These are phyloP conservation scores for Psittacara wagleri DNA, from an alignment of 2,113 vertebrate genomes.

Conservation along the genomic window DNA sequence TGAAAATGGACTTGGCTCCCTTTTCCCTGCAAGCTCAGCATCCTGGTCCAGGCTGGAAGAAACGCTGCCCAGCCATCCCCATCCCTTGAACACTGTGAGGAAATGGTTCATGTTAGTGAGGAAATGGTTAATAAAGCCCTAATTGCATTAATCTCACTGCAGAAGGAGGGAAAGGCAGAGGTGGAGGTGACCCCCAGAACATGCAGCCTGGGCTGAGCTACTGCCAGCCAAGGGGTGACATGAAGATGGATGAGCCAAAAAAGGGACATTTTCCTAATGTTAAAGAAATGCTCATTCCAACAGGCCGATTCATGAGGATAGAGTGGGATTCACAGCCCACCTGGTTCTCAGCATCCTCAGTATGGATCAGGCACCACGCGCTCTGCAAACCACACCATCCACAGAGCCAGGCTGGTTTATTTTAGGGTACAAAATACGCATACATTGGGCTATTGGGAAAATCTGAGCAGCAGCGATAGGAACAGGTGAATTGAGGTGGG, in stretches of 20 bases:
- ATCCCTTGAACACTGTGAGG: neutral
- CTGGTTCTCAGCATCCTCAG: neutral
- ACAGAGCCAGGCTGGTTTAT: neutral
- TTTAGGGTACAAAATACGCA: neutral
- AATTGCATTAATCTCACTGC: neutral
- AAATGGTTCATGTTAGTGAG: neutral
- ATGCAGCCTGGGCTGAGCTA: accelerated
- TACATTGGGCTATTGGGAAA: neutral
- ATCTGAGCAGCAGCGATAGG: neutral
- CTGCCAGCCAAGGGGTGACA: neutral
- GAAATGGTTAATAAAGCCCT: neutral
- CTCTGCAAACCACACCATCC: neutral
- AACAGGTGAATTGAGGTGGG: constrained; percentile 21
- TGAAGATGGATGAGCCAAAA: neutral
- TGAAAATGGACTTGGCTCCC: neutral
- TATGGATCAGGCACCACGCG: neutral
- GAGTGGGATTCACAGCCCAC: neutral
- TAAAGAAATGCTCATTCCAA: neutral
- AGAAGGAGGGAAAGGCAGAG: neutral
- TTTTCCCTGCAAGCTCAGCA: neutral
- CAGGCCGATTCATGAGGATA: neutral
- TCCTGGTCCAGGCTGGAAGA: neutral
- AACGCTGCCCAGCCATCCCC: neutral
- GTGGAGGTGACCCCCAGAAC: neutral
- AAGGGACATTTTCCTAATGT: neutral